Evolutionary conservation across 1,140 invertebrate species (phyloP), one percentile per base, ranked within the genome.

Genomic region (Coenobita brevimanus): DNA sequence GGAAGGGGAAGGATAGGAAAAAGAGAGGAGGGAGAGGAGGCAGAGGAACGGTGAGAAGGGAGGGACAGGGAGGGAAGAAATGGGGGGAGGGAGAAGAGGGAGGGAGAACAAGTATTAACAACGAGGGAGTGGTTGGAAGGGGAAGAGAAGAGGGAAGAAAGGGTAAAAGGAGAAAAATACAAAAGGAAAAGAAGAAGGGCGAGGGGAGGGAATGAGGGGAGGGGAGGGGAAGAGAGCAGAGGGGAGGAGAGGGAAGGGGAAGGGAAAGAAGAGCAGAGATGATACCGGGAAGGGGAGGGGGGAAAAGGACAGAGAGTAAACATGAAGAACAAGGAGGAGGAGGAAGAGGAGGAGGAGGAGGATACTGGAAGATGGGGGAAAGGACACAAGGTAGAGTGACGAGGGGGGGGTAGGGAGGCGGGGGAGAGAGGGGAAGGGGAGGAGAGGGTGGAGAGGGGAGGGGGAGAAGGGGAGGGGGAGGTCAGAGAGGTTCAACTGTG

Each of bases 311-410:
- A 13, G 54, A n/a, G 54, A 57, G n/a, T 10, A 57, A 57, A 10
- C 13, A n/a, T 10, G n/a, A 57, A 57, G 54, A n/a, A n/a, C 13
- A n/a, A 57, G 54, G 54, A 57, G n/a, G n/a, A 57, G 54, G n/a
- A 57, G 54, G 54, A 57, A 57, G n/a, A 57, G 54, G 54, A 57
- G n/a, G 54, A n/a, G 54, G n/a, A 57, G 54, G 54, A n/a, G n/a
- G n/a, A n/a, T 10, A n/a, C 13, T 13, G n/a, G n/a, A n/a, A 57
- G n/a, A 57, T n/a, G 13, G n/a, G 54, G 13, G 54, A n/a, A 13
- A 57, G 13, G 54, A 13, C n/a, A 13, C 10, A n/a, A n/a, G 13
- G 13, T 10, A n/a, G 54, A 57, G n/a, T 10, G n/a, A 57, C 54
- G n/a, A n/a, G 54, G 54, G n/a, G n/a, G 54, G 54, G 54, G n/a